phyloP scores from a whole-genome alignment of 2,888 invertebrate genomes.

The Monochamus alternatus region DNA sequence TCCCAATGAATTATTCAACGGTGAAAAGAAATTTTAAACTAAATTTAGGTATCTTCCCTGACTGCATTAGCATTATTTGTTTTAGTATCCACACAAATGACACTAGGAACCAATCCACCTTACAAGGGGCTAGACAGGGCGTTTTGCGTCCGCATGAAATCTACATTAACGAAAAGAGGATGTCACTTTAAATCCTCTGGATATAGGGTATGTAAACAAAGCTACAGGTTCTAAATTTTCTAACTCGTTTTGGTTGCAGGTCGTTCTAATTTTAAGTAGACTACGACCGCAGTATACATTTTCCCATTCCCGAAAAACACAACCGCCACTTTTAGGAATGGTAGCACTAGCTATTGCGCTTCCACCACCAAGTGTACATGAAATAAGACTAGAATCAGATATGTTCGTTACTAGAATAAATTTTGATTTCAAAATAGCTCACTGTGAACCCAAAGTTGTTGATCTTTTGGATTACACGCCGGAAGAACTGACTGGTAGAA shows the following conservation, averaged over 20 bases:
- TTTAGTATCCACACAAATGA: constrained; percentile 89
- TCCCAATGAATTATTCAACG: no score
- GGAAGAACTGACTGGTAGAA: constrained; percentile 94
- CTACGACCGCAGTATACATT: constrained; percentile 95
- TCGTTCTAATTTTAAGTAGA: constrained; percentile 92
- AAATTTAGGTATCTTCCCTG: no score
- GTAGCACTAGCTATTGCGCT: constrained; percentile 96
- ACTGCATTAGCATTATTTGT: constrained; percentile 44
- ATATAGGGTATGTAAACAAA: constrained; percentile 85
- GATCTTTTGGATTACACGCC: constrained; percentile 94
- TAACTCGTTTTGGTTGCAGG: constrained; percentile 75
- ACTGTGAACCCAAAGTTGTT: constrained; percentile 97
- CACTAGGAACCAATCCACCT: constrained; percentile 75
- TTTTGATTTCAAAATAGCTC: constrained; percentile 96
- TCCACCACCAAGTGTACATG: constrained; percentile 97
- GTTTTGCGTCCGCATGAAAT: constrained; percentile 97
- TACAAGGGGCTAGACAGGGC: constrained; percentile 93
- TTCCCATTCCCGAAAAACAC: constrained; percentile 90
- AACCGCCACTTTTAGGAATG: constrained; percentile 92
- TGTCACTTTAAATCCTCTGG: constrained; percentile 98
- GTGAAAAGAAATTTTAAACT: no score
- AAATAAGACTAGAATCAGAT: constrained; percentile 94
- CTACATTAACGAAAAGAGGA: constrained; percentile 96
- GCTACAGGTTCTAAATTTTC: not conserved
- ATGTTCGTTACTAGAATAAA: constrained; percentile 97